Percentiles rank a stretch among this genome's conserved stretches.
phyloP scores from a whole-genome alignment of 2,888 invertebrate species.

The Epistrophella euchroma region DNA sequence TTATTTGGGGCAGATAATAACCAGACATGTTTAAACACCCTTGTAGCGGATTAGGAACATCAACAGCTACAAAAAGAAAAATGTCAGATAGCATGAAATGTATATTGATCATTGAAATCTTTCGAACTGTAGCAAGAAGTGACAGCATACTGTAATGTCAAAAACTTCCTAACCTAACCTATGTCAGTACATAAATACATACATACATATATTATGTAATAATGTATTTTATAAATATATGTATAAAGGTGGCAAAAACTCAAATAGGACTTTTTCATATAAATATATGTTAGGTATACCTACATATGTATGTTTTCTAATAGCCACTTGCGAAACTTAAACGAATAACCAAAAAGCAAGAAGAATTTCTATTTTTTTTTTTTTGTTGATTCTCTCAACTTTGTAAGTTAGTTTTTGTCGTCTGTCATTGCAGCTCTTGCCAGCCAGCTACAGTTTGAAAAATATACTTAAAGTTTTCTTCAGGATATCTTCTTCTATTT shows the following conservation, averaged over 20 bases:
- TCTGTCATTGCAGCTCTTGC: slow-evolving; percentile 21
- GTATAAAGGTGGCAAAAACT: slow-evolving; percentile 43
- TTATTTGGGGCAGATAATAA: slow-evolving; percentile 34
- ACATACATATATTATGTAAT: too few relatives aligned
- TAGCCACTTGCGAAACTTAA: slow-evolving; percentile 41
- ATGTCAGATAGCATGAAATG: slow-evolving; percentile 52
- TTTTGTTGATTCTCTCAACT: slow-evolving; percentile 1
- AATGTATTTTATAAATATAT: too few relatives aligned
- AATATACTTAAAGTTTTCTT: slow-evolving; percentile 38
- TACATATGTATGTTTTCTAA: not conserved
- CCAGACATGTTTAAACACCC: slow-evolving; percentile 59
- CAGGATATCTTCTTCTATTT: slow-evolving; percentile 20
- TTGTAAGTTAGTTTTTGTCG: slow-evolving; percentile 33
- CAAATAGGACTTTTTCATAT: slow-evolving; percentile 20
- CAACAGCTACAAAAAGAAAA: slow-evolving; percentile 14
- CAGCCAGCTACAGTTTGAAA: slow-evolving; percentile 26
- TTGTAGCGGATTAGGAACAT: slow-evolving; percentile 50
- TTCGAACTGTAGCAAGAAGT: slow-evolving; percentile 25
- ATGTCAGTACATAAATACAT: not conserved
- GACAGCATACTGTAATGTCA: slow-evolving; percentile 15
- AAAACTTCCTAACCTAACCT: slow-evolving; percentile 21
- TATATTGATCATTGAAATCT: slow-evolving; percentile 54
- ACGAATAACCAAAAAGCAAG: slow-evolving; percentile 36
- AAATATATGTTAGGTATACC: not conserved
- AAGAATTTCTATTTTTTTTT: slow-evolving; percentile 1